Conservation (phyloP, 2,797 vertebrate genomes). For the Halcyon smyrnensis region DNA sequence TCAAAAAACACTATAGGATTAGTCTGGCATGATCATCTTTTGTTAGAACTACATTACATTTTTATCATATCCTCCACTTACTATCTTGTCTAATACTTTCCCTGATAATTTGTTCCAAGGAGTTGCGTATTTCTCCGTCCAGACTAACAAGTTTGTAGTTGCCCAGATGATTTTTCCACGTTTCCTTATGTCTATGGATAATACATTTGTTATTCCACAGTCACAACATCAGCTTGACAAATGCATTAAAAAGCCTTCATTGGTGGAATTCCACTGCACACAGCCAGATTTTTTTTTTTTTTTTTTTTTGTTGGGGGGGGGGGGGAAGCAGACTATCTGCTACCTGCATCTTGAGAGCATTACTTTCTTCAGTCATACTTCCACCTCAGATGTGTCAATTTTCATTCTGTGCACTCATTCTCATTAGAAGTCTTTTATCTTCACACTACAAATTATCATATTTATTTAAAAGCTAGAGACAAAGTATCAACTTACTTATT, state of each 20-base stretch:
- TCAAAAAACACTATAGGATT: slow-evolving; percentile 24
- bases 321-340: not conserved
- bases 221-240: slow-evolving; percentile 51
- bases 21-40: slow-evolving; percentile 4
- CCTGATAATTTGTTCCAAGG: slow-evolving; percentile 32
- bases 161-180: slow-evolving; percentile 21
- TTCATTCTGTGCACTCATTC: not conserved
- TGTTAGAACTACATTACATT: not conserved
- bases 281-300: not conserved
- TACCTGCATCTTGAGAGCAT: slow-evolving; percentile 1
- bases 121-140: slow-evolving; percentile 9
- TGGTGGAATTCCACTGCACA: slow-evolving; percentile 25
- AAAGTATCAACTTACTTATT: slow-evolving; percentile 6
- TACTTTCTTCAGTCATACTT: slow-evolving; percentile 5
- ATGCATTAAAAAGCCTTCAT: slow-evolving; percentile 30
- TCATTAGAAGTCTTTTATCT: not conserved
- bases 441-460: not conserved
- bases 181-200: slow-evolving; percentile 37
- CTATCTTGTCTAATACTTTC: slow-evolving; percentile 10
- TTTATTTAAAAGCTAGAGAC: slow-evolving; percentile 7
- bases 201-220: slow-evolving; percentile 20
- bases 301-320: not conserved
- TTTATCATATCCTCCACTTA: slow-evolving; percentile 31
- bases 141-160: slow-evolving; percentile 44
- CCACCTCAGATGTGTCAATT: not conserved